Evolutionary conservation across 1,140 invertebrate species (phyloP), one percentile per base, ranked within the genome.

Genomic region (Tetramorium alpestre): DNA sequence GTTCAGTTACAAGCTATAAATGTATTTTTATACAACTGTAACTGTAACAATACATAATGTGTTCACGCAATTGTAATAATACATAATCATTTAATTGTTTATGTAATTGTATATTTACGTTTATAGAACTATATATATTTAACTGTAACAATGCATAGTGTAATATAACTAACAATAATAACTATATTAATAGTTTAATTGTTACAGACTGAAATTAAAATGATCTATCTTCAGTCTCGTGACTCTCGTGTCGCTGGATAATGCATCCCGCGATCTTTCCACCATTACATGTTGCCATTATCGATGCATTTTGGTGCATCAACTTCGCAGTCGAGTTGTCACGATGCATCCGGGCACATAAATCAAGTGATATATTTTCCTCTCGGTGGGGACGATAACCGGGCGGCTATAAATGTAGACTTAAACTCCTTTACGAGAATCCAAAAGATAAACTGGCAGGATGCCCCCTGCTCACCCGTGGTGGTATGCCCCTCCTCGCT

Each of bases 361-460:
- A 91, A 91, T 91, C 90, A 91, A 89, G 82, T 22, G 85, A 87
- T 88, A 75, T 86, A 84, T 75, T 82, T 88, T 81, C 54, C 70
- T 65, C 75, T 77, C 56, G 49, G 49, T 58, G 41, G 5, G 5
- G 41, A 69, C 49, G 89, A 90, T 88, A 85, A 88, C 76, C 47
- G 38, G 10, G 38, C 28, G 47, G 87, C 84, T 85, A 90, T 91
- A 91, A 91, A 90, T 90, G 90, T 85, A 86, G 60, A 88, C 90
- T 90, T 89, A 86, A 89, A 87, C 84, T 80, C 88, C 77, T 86
- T 89, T 89, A 85, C 84, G 85, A 87, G 81, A 62, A 87, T 80
- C 56, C 84, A 69, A 88, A 86, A 65, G 88, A 89, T 87, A 76
- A 87, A 88, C 56, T 49, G 82, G 85, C 67, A 81, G 73, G 41